Percentiles rank a stretch among this genome's conserved stretches.
Conservation (phyloP, 1,140 invertebrate genomes). For the Eumaeus atala region DNA sequence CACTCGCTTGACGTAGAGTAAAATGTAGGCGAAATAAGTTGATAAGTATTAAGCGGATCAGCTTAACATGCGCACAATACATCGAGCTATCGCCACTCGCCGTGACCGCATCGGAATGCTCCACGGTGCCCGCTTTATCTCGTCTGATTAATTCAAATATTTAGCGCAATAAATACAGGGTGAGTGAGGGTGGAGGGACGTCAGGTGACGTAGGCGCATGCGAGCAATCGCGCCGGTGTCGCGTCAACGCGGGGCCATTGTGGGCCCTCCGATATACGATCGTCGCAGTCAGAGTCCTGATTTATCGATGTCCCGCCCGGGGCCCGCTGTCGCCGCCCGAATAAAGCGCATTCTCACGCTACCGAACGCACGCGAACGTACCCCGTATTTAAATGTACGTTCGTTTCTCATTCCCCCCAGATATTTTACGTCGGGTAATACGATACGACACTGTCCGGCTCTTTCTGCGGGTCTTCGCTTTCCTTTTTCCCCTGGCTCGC, state of each 20-base stretch:
- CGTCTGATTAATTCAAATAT: slow-evolving; percentile 73
- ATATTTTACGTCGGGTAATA: slow-evolving; percentile 73
- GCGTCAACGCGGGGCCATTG: slow-evolving; percentile 63
- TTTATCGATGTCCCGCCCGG: slow-evolving; percentile 64
- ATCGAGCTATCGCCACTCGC: slow-evolving; percentile 68
- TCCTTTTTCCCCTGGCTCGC: slow-evolving; percentile 61
- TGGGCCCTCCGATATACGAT: slow-evolving; percentile 64
- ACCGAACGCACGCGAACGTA: slow-evolving; percentile 69
- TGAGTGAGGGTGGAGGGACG: slow-evolving; percentile 32
- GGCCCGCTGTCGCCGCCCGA: slow-evolving; percentile 57
- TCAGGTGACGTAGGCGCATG: slow-evolving; percentile 45
- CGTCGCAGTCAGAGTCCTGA: slow-evolving; percentile 47
- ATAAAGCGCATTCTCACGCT: slow-evolving; percentile 72
- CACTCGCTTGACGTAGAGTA: background rate
- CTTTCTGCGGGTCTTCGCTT: slow-evolving; percentile 64
- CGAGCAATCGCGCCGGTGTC: slow-evolving; percentile 69
- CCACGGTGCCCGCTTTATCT: slow-evolving; percentile 68
- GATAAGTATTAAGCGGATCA: slow-evolving; percentile 4
- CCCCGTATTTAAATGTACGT: slow-evolving; percentile 66
- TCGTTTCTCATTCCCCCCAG: slow-evolving; percentile 72
- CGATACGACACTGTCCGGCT: slow-evolving; percentile 73
- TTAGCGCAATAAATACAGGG: slow-evolving; percentile 69
- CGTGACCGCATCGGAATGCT: slow-evolving; percentile 66
- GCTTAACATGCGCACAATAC: slow-evolving; percentile 51
- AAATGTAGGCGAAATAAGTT: background rate